phyloP scores from a whole-genome alignment of 1,140 invertebrate genomes.

The Drosophila varians region DNA sequence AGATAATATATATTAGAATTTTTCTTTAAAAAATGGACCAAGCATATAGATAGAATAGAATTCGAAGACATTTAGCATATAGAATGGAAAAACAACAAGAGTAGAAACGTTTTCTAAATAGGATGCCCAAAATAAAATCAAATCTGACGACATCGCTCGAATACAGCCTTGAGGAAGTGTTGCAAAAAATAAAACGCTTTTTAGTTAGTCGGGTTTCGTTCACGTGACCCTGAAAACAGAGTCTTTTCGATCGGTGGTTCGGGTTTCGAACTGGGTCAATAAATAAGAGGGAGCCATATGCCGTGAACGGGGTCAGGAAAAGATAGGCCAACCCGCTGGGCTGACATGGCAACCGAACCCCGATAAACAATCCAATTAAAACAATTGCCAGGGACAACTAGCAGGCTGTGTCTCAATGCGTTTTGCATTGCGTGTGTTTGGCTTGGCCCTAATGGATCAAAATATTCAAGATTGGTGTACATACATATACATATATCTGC shows the following conservation, averaged over 20 bases:
- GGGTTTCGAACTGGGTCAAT: constrained; percentile 57
- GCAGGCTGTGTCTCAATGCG: constrained; percentile 35
- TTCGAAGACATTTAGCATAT: constrained; percentile 60
- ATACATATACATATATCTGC: too few relatives aligned
- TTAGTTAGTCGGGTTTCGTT: constrained; percentile 3
- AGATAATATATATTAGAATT: constrained; percentile 9
- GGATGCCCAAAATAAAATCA: constrained; percentile 27
- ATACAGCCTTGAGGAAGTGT: constrained; percentile 18
- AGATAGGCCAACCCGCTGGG: constrained; percentile 57
- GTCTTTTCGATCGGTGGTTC: constrained; percentile 1
- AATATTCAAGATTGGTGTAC: constrained; percentile 1
- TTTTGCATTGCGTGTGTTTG: constrained; percentile 66
- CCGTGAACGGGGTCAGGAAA: constrained; percentile 54
- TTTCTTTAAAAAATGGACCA: too few relatives aligned
- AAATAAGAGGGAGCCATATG: constrained; percentile 58
- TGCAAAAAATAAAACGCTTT: constrained; percentile 32
- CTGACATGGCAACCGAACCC: constrained; percentile 46
- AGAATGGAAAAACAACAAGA: constrained; percentile 23
- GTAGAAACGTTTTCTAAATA: constrained; percentile 1
- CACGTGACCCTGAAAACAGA: constrained; percentile 39
- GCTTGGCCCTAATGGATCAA: constrained; percentile 11
- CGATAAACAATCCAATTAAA: constrained; percentile 79
- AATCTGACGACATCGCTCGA: constrained; percentile 34
- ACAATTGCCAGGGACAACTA: constrained; percentile 71
- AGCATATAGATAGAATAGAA: constrained; percentile 43